Conservation (phyloP, 2,888 invertebrate genomes). For the Neoaliturus tenellus region DNA sequence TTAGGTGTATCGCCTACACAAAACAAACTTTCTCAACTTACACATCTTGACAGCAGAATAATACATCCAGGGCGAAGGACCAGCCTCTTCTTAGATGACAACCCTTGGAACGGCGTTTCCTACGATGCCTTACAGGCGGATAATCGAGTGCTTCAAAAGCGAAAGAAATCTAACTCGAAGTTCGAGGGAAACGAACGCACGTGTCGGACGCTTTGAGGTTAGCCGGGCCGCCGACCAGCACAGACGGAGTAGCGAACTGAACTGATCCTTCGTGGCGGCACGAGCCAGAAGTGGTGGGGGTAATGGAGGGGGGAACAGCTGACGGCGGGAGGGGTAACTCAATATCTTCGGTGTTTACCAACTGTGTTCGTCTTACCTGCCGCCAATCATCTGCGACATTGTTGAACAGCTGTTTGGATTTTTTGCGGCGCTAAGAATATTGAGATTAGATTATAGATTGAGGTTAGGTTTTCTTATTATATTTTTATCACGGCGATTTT, state of each 20-base stretch:
- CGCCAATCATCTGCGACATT: not conserved
- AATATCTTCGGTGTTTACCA: constrained; percentile 42
- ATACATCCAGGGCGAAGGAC: not conserved
- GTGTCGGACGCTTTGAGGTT: not conserved
- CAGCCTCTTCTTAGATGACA: not conserved
- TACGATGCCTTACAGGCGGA: too few species aligned
- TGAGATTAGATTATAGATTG: too few species aligned
- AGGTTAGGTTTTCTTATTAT: too few species aligned
- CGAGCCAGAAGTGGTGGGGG: constrained; percentile 8
- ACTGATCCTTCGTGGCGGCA: constrained; percentile 2
- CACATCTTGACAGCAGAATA: constrained; percentile 28
- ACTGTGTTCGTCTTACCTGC: constrained; percentile 35
- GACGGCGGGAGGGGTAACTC: constrained; percentile 35
- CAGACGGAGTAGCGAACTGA: not conserved
- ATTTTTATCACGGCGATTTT: too few species aligned
- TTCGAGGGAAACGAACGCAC: not conserved
- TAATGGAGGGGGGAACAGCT: constrained; percentile 27
- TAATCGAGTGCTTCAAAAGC: not conserved
- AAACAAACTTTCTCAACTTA: too few species aligned
- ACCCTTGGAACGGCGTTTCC: not conserved
- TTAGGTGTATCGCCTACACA: too few species aligned
- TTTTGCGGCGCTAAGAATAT: too few species aligned
- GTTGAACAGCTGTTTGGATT: not conserved
- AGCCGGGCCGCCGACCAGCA: not conserved
- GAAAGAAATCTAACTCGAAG: not conserved